Conservation (phyloP, 2,888 invertebrate species). For the Germaria angustata region DNA sequence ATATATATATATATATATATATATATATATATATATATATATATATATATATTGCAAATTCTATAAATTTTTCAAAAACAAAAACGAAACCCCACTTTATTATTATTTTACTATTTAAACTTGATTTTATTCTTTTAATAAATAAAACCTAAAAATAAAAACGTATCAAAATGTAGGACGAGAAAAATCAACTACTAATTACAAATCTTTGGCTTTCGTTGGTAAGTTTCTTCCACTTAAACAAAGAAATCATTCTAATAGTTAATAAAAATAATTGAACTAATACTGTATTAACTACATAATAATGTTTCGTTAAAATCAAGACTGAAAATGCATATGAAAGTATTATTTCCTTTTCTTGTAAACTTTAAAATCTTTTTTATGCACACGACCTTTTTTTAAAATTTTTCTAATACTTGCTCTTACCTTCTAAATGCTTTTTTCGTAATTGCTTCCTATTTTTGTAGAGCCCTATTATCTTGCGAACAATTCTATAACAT, state of each 20-base stretch:
- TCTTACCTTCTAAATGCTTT: constrained; percentile 27
- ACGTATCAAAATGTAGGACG: constrained; percentile 84
- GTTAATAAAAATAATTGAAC: constrained; percentile 29
- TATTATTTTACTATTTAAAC: constrained; percentile 76
- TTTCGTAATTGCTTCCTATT: background rate
- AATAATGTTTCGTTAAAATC: constrained; percentile 19
- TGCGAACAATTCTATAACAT: background rate
- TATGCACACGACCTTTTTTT: constrained; percentile 39
- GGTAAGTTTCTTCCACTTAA: constrained; percentile 86
- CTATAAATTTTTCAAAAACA: background rate
- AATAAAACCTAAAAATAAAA: constrained; percentile 32
- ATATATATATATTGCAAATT: constrained; percentile 83
- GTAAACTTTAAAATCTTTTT: background rate
- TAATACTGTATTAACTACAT: background rate
- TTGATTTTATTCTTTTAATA: constrained; percentile 24
- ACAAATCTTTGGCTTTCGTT: constrained; percentile 97
- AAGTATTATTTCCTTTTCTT: constrained; percentile 14
- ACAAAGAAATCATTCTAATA: constrained; percentile 77
- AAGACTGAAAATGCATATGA: constrained; percentile 1
- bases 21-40: too few species aligned
- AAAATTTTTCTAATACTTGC: background rate
- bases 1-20: too few species aligned
- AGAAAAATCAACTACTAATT: constrained; percentile 97
- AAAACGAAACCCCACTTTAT: constrained; percentile 53
- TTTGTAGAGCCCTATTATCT: background rate